A percentile compares a stretch with the other conserved stretches of the same genome.
Conservation (phyloP, 2,797 vertebrate species). For the Chrysocyon brachyurus region DNA sequence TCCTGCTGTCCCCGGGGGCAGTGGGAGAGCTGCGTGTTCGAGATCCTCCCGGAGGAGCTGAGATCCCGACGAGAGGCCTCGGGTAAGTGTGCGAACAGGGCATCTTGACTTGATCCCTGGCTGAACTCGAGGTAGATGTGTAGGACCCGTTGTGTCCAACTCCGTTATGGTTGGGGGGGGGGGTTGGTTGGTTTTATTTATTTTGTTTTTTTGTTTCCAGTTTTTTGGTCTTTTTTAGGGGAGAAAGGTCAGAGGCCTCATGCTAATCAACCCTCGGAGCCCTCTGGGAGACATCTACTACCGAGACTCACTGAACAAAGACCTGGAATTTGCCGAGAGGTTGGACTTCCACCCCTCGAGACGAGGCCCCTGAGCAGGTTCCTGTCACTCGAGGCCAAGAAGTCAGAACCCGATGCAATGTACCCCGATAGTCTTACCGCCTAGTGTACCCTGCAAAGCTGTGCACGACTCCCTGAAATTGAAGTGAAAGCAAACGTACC, state of each 20-base stretch:
- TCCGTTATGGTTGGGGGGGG: not conserved
- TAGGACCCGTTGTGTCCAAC: not conserved
- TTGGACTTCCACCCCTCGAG: slow-evolving; percentile 74
- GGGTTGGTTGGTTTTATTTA: not conserved
- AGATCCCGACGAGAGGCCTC: not conserved
- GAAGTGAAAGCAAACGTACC: not conserved
- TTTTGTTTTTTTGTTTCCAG: not conserved
- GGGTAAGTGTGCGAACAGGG: fast-evolving
- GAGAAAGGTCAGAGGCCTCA: slow-evolving; percentile 91
- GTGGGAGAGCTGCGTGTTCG: not conserved
- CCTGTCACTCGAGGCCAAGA: not conserved
- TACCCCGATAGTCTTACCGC: not conserved
- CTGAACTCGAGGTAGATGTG: not conserved
- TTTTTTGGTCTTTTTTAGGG: slow-evolving; percentile 86
- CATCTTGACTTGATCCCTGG: not conserved
- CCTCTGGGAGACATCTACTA: slow-evolving; percentile 95
- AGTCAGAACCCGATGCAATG: not conserved
- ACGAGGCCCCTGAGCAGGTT: not conserved
- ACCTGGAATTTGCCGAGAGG: slow-evolving; percentile 97
- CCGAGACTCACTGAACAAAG: slow-evolving; percentile 91
- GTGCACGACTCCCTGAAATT: not conserved
- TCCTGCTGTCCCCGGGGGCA: not conserved
- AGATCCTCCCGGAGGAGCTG: not conserved
- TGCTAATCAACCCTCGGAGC: slow-evolving; percentile 96
- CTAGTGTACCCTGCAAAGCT: not conserved